These are phyloP conservation scores for Aphidius ervi DNA, from an alignment of 1,140 invertebrate genomes.

Conservation along the genomic window DNA sequence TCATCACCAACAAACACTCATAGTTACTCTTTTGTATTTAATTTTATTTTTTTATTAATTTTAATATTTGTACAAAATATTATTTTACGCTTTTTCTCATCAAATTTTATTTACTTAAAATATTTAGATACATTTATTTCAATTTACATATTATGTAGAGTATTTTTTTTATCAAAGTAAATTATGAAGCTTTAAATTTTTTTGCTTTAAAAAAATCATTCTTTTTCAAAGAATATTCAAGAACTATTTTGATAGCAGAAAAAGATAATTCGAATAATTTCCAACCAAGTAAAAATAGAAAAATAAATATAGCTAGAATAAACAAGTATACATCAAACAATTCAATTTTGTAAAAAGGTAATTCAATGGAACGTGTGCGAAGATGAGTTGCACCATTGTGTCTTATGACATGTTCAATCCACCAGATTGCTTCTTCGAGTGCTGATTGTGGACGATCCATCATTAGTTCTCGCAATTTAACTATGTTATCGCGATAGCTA, in stretches of 20 bases:
- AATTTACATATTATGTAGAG: too few species aligned
- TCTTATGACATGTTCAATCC: slow-evolving; percentile 55
- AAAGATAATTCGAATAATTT: background rate
- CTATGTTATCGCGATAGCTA: slow-evolving; percentile 25
- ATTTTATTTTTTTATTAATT: too few species aligned
- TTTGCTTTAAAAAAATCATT: too few species aligned
- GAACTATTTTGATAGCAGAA: background rate
- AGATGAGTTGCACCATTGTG: slow-evolving; percentile 51
- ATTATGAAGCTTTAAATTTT: too few species aligned
- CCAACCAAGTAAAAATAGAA: background rate
- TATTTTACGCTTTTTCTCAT: too few species aligned
- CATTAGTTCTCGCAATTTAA: slow-evolving; percentile 31
- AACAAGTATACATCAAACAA: background rate
- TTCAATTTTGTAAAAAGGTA: slow-evolving; percentile 29
- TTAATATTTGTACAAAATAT: too few species aligned
- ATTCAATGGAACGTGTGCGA: slow-evolving; percentile 33
- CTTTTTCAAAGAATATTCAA: too few species aligned
- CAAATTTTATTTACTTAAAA: too few species aligned
- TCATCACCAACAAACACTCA: slow-evolving; percentile 25
- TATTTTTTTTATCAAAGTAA: too few species aligned
- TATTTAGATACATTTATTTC: too few species aligned
- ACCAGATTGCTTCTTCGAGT: slow-evolving; percentile 49
- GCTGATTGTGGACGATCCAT: slow-evolving; percentile 44
- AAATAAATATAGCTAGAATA: background rate
- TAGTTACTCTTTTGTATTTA: too few species aligned